These are phyloP conservation scores for Xanthorhoe designata DNA, from an alignment of 2,888 invertebrate species.

Conservation along the genomic window DNA sequence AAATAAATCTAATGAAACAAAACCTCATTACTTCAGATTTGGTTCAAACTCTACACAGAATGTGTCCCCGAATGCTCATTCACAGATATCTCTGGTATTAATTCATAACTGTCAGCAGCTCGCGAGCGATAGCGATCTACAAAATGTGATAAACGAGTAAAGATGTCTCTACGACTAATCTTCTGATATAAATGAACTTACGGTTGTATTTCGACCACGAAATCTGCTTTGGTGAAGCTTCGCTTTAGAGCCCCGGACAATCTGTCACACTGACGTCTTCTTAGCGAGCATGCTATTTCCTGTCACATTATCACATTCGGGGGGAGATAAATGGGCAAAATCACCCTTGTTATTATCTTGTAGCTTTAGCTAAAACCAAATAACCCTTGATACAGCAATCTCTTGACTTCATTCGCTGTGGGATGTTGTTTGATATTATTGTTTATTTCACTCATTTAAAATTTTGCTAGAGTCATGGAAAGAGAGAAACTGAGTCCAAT, in stretches of 20 bases:
- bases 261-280: conserved; percentile 32
- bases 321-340: conserved; percentile 42
- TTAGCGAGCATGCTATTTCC: conserved; percentile 42
- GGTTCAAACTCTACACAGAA: neutral
- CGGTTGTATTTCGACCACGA: conserved; percentile 37
- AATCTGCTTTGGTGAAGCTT: conserved; percentile 34
- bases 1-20: neutral
- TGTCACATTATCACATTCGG: conserved; percentile 44
- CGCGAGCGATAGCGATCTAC: conserved; percentile 62
- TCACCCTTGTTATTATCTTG: conserved; percentile 25
- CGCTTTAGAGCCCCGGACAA: conserved; percentile 28
- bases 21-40: neutral
- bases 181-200: conserved; percentile 57
- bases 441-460: neutral
- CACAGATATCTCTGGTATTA: conserved; percentile 44
- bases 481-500: no score
- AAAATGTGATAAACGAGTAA: conserved; percentile 63
- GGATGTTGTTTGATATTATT: neutral
- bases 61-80: conserved; percentile 6
- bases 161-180: conserved; percentile 54
- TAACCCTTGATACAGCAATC: conserved; percentile 1
- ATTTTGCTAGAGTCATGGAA: no score
- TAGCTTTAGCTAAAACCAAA: conserved; percentile 3
- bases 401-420: neutral
- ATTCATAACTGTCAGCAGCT: conserved; percentile 62